Evolutionary conservation across 2,888 invertebrate species (phyloP), one percentile per base, ranked within the genome.

Genomic region (Xanthia icteritia): DNA sequence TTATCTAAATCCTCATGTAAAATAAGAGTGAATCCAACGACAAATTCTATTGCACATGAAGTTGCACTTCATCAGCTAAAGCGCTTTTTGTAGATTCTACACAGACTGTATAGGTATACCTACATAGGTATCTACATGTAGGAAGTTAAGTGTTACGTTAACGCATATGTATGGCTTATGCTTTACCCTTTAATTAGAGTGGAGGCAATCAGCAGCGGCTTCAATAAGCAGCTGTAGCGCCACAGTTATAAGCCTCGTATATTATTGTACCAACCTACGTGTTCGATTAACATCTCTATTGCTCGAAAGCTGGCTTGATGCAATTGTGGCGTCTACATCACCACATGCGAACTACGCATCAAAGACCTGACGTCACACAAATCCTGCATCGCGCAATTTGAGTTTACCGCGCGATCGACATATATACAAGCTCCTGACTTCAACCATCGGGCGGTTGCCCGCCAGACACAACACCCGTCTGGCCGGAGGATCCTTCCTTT

Each of bases 141-240:
- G 13, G 15, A 15, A 31, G 23, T 23, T 64, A 39, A 48, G 11
- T 67, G 61, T 66, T 81, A 66, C 61, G 36, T 45, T 36, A 48
- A 17, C 31, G 68, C 60, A 61, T 79, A 69, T 79, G 60, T 73
- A 69, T 79, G 72, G 84, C 68, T 78, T 81, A 78, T 56, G 65
- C 64, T 73, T 69, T 65, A 48, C 72, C 60, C 72, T 78, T 69
- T 83, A 79, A 79, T 81, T 78, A 81, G 65, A 20, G 79, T 56
- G 42, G 36, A 69, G 56, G 84, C 65, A 81, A 81, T 73, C 64
- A 73, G 51, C 58, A 45, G 13, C 4, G 68, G 68, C 65, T 78
- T 58, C 60, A 56, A 39, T 65, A 73, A 78, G n/a, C 72, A 65
- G 58, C 68, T 77, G 45, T 13, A 67, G 45, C 51, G 9, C 23